These are phyloP conservation scores for Alsophila aescularia DNA, from an alignment of 2,888 invertebrate species.

Conservation along the genomic window DNA sequence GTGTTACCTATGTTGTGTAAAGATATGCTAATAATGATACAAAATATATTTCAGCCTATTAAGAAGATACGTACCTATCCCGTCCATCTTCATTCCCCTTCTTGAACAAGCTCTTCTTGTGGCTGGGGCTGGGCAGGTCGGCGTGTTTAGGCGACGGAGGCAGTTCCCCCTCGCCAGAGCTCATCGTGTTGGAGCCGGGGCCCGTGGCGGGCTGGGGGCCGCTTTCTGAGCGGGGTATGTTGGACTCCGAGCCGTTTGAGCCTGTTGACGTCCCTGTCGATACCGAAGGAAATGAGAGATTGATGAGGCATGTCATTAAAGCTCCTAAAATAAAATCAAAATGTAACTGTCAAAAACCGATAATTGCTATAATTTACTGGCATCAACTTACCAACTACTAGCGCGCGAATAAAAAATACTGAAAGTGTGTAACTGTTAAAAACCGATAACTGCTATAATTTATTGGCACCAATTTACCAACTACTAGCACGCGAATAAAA, in stretches of 20 bases:
- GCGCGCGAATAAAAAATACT: no score
- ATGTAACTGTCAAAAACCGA: neutral
- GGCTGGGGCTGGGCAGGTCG: conserved; percentile 86
- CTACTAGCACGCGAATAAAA: no score
- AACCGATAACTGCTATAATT: no score
- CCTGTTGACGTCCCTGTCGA: conserved; percentile 71
- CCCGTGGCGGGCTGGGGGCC: conserved; percentile 41
- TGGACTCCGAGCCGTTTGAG: conserved; percentile 62
- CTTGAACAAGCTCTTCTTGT: conserved; percentile 92
- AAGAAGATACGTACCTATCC: conserved; percentile 88
- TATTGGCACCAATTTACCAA: no score
- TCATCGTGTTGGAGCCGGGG: conserved; percentile 9
- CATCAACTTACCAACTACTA: no score
- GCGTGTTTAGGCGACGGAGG: conserved; percentile 53
- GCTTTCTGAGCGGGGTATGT: conserved; percentile 47
- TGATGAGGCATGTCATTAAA: no score
- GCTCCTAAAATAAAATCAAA: no score
- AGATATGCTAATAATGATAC: no score
- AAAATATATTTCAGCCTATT: no score
- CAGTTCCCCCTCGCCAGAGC: conserved; percentile 22
- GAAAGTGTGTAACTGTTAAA: no score
- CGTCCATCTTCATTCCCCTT: conserved; percentile 96
- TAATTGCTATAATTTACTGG: no score
- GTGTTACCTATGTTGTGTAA: no score
- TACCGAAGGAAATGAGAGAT: neutral